Percentiles rank a stretch among this genome's conserved stretches.
phyloP scores from a whole-genome alignment of 2,113 vertebrate genomes.

The Corvus moneduloides region DNA sequence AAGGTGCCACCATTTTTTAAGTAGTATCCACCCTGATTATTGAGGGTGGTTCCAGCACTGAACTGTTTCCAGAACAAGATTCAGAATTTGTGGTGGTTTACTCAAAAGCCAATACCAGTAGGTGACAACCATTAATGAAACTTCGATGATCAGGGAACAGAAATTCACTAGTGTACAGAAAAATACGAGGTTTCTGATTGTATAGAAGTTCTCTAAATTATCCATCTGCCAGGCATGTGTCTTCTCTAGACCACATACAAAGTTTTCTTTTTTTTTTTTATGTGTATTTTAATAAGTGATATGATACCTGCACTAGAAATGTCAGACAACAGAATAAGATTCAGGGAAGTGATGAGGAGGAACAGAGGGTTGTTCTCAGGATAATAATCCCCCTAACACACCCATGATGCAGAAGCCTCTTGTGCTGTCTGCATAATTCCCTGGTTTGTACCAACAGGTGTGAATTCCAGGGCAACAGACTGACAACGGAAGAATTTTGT shows the following conservation, averaged over 20 bases:
- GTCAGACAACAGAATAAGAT: not conserved
- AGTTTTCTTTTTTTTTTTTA: not conserved
- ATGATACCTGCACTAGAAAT: not conserved
- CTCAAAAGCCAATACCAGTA: not conserved
- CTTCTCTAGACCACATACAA: not conserved
- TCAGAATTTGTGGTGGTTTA: not conserved
- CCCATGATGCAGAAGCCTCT: not conserved
- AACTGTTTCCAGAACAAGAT: not conserved
- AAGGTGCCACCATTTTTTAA: not conserved
- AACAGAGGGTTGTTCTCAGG: not conserved
- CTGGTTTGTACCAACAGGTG: not conserved
- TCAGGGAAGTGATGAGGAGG: not conserved
- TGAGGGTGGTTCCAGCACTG: not conserved
- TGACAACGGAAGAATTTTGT: not conserved
- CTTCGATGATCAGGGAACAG: not conserved
- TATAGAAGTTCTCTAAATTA: not conserved
- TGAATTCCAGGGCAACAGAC: not conserved
- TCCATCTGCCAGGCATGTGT: not conserved
- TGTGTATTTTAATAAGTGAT: not conserved
- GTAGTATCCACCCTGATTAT: not conserved
- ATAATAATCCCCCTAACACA: not conserved
- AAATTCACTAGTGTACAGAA: not conserved
- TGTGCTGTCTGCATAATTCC: fast-evolving
- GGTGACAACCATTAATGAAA: not conserved
- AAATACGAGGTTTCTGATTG: not conserved